A percentile compares a stretch with the other conserved stretches of the same genome.
Conservation (phyloP, 2,888 invertebrate genomes). For the Meiosimyza decipiens region DNA sequence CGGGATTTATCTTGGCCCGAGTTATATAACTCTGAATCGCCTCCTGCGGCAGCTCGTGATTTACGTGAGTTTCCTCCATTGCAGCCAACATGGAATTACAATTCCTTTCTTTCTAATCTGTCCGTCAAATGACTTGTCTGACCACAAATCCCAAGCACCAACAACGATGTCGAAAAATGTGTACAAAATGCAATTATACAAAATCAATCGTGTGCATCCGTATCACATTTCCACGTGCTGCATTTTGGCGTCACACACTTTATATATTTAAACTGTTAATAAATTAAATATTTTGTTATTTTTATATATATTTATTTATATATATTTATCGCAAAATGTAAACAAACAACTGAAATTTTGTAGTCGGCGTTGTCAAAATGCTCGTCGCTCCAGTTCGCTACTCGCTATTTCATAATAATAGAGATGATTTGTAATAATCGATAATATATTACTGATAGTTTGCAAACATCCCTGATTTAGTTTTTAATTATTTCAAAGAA, state of each 20-base stretch:
- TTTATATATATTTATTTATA: conserved; percentile 2
- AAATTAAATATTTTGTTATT: background rate
- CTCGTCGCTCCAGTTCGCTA: background rate
- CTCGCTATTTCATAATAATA: conserved; percentile 7
- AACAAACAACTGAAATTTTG: conserved; percentile 35
- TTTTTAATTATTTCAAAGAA: too few relatives aligned
- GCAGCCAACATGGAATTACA: background rate
- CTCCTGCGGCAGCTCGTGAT: conserved; percentile 24
- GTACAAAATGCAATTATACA: conserved; percentile 38
- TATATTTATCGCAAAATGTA: conserved; percentile 37
- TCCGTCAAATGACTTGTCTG: conserved; percentile 32
- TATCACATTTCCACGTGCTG: background rate
- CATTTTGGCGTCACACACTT: background rate
- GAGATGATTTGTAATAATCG: background rate
- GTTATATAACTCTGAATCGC: conserved; percentile 62
- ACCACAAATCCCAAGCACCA: conserved; percentile 22
- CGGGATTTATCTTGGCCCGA: conserved; percentile 63
- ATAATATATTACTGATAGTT: background rate
- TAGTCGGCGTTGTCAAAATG: conserved; percentile 22
- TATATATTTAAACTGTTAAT: background rate
- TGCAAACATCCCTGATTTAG: too few relatives aligned
- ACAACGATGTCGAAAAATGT: conserved; percentile 29
- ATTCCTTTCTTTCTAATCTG: conserved; percentile 8
- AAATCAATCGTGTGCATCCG: conserved; percentile 35
- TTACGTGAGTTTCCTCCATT: conserved; percentile 7